These are phyloP conservation scores for Drosophila funebris DNA, from an alignment of 1,140 invertebrate genomes.

Conservation along the genomic window DNA sequence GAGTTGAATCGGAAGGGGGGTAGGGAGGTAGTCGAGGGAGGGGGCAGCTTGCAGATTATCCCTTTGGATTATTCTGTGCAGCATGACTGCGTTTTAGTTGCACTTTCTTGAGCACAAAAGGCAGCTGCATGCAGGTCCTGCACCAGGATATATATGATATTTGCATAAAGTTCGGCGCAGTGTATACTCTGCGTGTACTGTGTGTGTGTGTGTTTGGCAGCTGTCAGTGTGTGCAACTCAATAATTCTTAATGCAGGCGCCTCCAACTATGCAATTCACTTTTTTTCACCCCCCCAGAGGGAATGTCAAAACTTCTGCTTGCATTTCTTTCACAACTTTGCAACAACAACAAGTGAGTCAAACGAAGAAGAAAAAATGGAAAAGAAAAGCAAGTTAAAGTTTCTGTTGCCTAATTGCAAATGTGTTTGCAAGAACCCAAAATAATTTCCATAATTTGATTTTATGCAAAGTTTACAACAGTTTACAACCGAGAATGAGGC, in stretches of 20 bases:
- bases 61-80: slow-evolving; percentile 72
- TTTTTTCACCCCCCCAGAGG: neutral
- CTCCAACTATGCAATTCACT: slow-evolving; percentile 10
- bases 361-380: neutral
- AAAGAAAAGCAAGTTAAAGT: slow-evolving; percentile 26
- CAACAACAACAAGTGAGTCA: slow-evolving; percentile 10
- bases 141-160: slow-evolving; percentile 18
- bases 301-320: neutral
- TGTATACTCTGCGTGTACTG: slow-evolving; percentile 1
- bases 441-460: slow-evolving; percentile 79
- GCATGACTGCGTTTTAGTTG: slow-evolving; percentile 76
- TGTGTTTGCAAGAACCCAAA: slow-evolving; percentile 51
- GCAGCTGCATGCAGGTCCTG: slow-evolving; percentile 4
- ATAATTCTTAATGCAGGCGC: slow-evolving; percentile 6
- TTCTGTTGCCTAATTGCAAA: slow-evolving; percentile 74
- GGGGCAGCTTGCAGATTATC: slow-evolving; percentile 48
- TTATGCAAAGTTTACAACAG: slow-evolving; percentile 38
- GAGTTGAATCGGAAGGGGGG: neutral
- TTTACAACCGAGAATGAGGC: slow-evolving; percentile 25
- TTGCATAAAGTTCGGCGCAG: slow-evolving; percentile 44
- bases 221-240: slow-evolving; percentile 7
- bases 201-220: neutral
- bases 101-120: slow-evolving; percentile 50
- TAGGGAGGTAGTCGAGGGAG: neutral
- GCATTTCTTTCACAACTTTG: slow-evolving; percentile 27